A percentile compares a stretch with the other conserved stretches of the same genome.
These are phyloP conservation scores for Oikopleura dioica DNA, from an alignment of 23 tunicate species.

Conservation along the genomic window DNA sequence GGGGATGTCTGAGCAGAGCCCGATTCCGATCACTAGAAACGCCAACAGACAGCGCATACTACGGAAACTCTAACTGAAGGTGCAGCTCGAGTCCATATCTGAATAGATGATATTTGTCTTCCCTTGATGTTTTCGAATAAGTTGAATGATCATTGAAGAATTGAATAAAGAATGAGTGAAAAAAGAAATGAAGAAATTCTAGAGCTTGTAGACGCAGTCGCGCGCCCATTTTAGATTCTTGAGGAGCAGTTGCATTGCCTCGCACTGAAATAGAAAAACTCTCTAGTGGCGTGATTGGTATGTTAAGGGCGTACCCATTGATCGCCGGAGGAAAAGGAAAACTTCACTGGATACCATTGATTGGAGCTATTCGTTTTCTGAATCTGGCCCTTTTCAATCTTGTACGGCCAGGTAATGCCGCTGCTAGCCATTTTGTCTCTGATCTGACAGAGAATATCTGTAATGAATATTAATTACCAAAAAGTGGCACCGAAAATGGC, in stretches of 20 bases:
- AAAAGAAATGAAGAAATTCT: too few relatives aligned
- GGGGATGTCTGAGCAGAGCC: too few relatives aligned
- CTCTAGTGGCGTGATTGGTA: too few relatives aligned
- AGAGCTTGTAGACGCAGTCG: neutral
- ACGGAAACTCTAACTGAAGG: too few relatives aligned
- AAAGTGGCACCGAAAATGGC: neutral
- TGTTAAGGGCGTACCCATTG: too few relatives aligned
- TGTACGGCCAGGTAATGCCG: neutral
- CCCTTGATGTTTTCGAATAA: too few relatives aligned
- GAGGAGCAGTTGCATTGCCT: neutral
- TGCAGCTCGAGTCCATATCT: too few relatives aligned
- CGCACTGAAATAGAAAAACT: neutral
- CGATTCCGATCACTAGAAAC: too few relatives aligned
- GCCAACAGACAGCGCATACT: too few relatives aligned
- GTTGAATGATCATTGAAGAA: too few relatives aligned
- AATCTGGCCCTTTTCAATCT: neutral
- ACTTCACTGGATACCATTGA: neutral
- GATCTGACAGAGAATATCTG: neutral
- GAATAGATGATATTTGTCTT: too few relatives aligned
- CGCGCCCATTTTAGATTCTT: neutral
- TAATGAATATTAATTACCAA: neutral
- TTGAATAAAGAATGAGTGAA: too few relatives aligned
- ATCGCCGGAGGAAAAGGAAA: neutral
- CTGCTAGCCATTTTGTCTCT: neutral
- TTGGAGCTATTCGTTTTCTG: neutral